These are phyloP conservation scores for Escarpia spicata DNA, from an alignment of 2,888 invertebrate genomes.

Conservation along the genomic window DNA sequence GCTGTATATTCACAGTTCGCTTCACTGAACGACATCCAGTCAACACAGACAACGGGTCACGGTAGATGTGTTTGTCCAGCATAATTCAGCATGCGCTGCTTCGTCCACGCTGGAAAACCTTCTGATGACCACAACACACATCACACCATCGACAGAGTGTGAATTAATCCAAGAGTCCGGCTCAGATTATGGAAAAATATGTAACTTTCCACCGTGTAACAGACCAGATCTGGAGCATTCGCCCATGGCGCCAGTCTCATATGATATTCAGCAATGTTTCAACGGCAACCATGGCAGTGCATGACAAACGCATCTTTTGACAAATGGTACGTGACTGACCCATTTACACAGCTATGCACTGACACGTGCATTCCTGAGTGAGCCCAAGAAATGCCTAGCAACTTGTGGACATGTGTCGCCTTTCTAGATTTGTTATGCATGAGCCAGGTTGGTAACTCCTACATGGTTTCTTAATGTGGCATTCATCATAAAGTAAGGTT, in stretches of 20 bases:
- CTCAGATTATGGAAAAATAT: neutral
- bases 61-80: neutral
- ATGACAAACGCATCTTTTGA: neutral
- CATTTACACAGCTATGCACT: neutral
- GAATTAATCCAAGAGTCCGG: neutral
- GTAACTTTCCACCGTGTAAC: neutral
- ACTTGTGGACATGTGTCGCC: neutral
- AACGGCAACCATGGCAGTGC: neutral
- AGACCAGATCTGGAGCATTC: neutral
- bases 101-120: neutral
- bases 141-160: neutral
- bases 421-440: neutral
- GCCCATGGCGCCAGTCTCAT: neutral
- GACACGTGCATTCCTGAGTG: neutral
- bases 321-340: neutral
- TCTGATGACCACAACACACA: neutral
- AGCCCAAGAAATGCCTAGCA: neutral
- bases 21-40: neutral
- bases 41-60: neutral
- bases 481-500: neutral
- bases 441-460: neutral
- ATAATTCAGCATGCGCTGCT: neutral
- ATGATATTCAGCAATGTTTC: neutral
- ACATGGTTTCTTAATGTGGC: neutral
- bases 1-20: neutral